These are phyloP conservation scores for Phymanthus crucifer DNA, from an alignment of 92 coral and sea anemone genomes.

Conservation along the genomic window DNA sequence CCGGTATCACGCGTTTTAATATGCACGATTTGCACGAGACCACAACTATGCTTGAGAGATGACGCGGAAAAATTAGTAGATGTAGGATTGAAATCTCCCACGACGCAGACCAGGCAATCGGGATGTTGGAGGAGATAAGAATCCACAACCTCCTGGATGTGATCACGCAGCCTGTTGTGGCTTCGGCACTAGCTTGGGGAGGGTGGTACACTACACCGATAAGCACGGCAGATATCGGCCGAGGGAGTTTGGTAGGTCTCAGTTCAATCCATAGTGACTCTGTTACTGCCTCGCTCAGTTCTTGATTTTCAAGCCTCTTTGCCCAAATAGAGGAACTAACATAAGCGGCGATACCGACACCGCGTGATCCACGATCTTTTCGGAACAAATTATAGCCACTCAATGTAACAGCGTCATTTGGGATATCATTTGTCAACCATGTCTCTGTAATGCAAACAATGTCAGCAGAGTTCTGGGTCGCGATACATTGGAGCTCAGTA, in stretches of 20 bases:
- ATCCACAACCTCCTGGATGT: too few species aligned
- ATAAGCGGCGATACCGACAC: constrained; percentile 17
- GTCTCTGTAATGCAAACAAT: constrained; percentile 35
- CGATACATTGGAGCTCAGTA: constrained; percentile 28
- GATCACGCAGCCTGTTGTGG: constrained; percentile 31
- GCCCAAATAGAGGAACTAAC: constrained; percentile 25
- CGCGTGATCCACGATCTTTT: constrained; percentile 31
- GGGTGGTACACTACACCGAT: constrained; percentile 37
- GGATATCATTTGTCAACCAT: constrained; percentile 21
- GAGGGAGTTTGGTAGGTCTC: constrained; percentile 30
- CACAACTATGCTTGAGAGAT: constrained; percentile 12
- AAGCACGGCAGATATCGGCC: constrained; percentile 27
- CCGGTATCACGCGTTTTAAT: too few species aligned
- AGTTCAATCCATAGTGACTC: constrained; percentile 16
- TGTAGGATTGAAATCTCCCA: constrained; percentile 39
- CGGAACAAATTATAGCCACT: constrained; percentile 30
- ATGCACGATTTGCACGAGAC: constrained; percentile 23
- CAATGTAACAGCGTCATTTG: constrained; percentile 24
- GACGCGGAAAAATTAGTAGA: constrained; percentile 32
- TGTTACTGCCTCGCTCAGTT: constrained; percentile 16
- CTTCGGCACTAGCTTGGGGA: constrained; percentile 35
- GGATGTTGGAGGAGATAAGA: constrained; percentile 16
- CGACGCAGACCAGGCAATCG: constrained; percentile 26
- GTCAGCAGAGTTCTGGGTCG: constrained; percentile 22
- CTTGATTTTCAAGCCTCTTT: constrained; percentile 14